A percentile compares a stretch with the other conserved stretches of the same genome.
phyloP scores from a whole-genome alignment of 2,797 vertebrate species.

The Lepus townsendii region DNA sequence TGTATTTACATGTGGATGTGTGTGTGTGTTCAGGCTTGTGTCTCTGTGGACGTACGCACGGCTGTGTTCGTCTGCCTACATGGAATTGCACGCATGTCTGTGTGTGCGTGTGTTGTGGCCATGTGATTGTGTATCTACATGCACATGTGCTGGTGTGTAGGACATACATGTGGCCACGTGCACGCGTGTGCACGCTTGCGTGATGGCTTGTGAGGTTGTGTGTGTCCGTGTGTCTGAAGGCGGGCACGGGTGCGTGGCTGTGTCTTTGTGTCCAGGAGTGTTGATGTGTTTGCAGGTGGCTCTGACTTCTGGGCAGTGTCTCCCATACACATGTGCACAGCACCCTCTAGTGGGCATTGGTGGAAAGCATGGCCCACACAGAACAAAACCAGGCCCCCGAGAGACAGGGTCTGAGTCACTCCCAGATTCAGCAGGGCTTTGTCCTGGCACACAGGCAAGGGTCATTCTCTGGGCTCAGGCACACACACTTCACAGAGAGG shows the following conservation, averaged over 20 bases:
- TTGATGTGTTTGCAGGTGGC: background rate
- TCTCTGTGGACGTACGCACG: background rate
- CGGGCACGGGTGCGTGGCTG: background rate
- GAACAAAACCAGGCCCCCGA: background rate
- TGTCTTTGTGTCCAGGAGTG: conserved; percentile 73
- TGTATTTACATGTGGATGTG: background rate
- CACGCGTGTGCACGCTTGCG: background rate
- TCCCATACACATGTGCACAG: conserved; percentile 65
- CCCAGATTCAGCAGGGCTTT: background rate
- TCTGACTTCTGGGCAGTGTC: background rate
- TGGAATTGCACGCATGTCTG: background rate
- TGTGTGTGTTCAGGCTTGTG: background rate
- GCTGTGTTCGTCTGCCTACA: background rate
- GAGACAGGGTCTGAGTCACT: background rate
- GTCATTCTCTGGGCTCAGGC: background rate
- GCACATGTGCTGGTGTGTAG: background rate
- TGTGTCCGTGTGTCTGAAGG: conserved; percentile 11
- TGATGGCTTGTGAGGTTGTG: conserved; percentile 25
- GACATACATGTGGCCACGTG: background rate
- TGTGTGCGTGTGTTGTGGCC: background rate
- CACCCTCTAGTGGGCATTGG: conserved; percentile 73
- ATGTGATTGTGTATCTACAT: background rate
- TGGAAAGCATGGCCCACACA: background rate
- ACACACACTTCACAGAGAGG: background rate
- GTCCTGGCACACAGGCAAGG: rapidly evolving